Base-by-base conservation (phyloP, 2,797 vertebrate genomes). In the Eulemur rubriventer region DNA sequence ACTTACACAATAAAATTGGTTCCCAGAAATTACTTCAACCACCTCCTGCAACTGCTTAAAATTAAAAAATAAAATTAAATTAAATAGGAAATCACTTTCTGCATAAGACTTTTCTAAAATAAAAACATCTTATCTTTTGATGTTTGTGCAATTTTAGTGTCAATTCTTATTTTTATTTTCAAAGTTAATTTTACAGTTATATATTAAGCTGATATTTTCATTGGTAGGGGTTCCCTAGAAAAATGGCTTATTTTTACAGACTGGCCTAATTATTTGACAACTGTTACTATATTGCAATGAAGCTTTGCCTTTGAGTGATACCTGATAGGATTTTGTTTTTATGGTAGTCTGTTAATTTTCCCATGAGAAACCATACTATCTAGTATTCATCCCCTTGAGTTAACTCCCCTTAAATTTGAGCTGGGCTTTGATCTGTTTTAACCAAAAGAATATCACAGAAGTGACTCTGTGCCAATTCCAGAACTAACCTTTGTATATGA, bases 151-250 rank as follows among this genome's bases (percentile, higher is more conserved):
- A 61, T 76, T 57, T 85, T 82, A n/a, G 7, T 79, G 8, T 81
- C 18, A 79, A 70, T 43, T 95, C n/a, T 93, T 57, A 78, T 43
- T 89, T 91, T 91, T 48, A 94, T 50, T 90, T 89, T 76, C 84
- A 57, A 96, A 70, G 2, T 52, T 65, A 52, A 73, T 7, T 72
- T 52, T 63, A 78, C 6, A 38, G 28, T 75, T 88, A 84, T 8
- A 50, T 24, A n/a, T 46, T 35, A 76, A 70, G 67, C 12, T 12
- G 52, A 76, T 16, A 50, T 72, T 88, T 95, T 78, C 38, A 20
- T 9, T 48, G 28, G 35, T 52, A 46, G 13, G 4, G 63, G 6
- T 90, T 1, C 18, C 35, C 30, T 57, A 91, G 26, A 83, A 30
- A 87, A 87, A 61, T 63, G 2, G 30, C 5, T 55, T 67, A 41